Evolutionary conservation across 2,888 invertebrate species (phyloP).

Genomic region (Cosmia pyralina): DNA sequence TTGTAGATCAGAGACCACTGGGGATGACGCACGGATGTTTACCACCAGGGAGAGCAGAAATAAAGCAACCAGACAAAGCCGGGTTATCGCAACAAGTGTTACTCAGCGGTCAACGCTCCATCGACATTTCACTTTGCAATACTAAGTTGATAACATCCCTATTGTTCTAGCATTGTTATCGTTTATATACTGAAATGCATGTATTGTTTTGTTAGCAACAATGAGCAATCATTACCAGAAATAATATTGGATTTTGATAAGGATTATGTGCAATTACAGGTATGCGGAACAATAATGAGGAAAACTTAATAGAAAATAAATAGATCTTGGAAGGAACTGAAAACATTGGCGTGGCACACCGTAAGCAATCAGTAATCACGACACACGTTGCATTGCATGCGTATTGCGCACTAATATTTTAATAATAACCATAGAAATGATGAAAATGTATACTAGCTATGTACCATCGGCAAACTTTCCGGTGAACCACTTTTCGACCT

Average conservation of each 20-base stretch:
- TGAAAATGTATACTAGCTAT: no score
- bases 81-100: conserved; percentile 81
- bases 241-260: conserved; percentile 65
- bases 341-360: conserved; percentile 19
- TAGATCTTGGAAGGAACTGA: conserved; percentile 22
- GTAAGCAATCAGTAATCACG: conserved; percentile 7
- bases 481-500: no score
- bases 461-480: no score
- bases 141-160: conserved; percentile 78
- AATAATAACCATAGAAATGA: not conserved
- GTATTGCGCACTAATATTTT: not conserved
- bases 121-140: conserved; percentile 77
- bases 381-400: not conserved
- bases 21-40: conserved; percentile 87
- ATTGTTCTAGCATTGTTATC: conserved; percentile 78
- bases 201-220: conserved; percentile 67
- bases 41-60: conserved; percentile 87
- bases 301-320: conserved; percentile 45
- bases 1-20: conserved; percentile 83
- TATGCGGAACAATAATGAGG: conserved; percentile 44
- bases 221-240: conserved; percentile 63
- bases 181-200: conserved; percentile 62
- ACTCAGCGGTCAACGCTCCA: conserved; percentile 83
- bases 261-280: conserved; percentile 46
- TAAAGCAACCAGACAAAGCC: conserved; percentile 81